These are phyloP conservation scores for Trichechus manatus DNA, from an alignment of 2,113 vertebrate species.

Conservation along the genomic window DNA sequence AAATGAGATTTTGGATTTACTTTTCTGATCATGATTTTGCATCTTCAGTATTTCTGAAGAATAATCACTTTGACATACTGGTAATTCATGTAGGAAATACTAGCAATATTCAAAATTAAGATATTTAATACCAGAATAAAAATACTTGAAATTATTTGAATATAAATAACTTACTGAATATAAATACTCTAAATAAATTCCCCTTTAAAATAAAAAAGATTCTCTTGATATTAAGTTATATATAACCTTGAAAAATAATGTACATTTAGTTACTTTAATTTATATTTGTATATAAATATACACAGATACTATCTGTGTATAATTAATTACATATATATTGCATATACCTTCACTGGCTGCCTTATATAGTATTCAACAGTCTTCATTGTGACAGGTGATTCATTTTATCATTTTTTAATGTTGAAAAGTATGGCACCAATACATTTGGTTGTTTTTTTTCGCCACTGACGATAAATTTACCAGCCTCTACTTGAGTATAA, in stretches of 20 bases:
- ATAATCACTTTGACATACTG: slow-evolving; percentile 4
- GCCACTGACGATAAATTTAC: neutral
- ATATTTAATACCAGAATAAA: slow-evolving; percentile 22
- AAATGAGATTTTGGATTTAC: neutral
- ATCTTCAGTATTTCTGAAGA: slow-evolving; percentile 35
- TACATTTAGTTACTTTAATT: neutral
- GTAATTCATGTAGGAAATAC: neutral
- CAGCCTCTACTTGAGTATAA: neutral
- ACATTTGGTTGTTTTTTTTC: slow-evolving; percentile 12
- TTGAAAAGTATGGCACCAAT: neutral
- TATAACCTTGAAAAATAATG: neutral
- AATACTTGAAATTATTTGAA: neutral
- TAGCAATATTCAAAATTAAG: slow-evolving; percentile 1
- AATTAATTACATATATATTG: neutral
- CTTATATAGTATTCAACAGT: neutral
- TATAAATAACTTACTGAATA: neutral
- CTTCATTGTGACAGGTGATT: neutral
- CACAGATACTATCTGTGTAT: neutral
- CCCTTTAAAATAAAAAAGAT: neutral
- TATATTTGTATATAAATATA: neutral
- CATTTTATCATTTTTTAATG: neutral
- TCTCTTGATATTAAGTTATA: neutral
- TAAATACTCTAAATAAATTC: neutral
- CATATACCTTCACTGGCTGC: neutral
- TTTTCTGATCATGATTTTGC: neutral